A percentile compares a stretch with the other conserved stretches of the same genome.
phyloP scores from a whole-genome alignment of 2,888 invertebrate species.

The Clepsis dumicolana region DNA sequence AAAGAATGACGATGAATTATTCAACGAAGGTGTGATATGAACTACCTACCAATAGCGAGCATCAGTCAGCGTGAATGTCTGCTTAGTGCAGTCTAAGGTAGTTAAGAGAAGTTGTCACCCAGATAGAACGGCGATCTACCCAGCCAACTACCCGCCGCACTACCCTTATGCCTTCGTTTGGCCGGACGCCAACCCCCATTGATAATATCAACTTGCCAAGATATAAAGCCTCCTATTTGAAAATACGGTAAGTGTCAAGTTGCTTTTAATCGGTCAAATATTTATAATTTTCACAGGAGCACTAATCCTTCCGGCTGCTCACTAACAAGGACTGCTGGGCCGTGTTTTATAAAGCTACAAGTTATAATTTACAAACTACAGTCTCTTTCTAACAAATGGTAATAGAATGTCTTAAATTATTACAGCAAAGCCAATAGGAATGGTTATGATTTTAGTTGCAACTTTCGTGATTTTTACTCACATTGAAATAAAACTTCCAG shows the following conservation, averaged over 20 bases:
- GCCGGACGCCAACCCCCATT: slow-evolving; percentile 67
- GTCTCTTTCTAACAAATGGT: no score
- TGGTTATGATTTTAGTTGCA: no score
- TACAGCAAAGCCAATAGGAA: no score
- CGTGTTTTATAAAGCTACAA: no score
- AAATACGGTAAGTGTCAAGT: slow-evolving; percentile 58
- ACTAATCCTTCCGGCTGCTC: no score
- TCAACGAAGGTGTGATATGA: no score
- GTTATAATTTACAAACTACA: no score
- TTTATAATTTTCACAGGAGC: not conserved
- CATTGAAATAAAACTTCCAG: no score
- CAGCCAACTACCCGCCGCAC: not conserved
- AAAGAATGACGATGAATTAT: no score
- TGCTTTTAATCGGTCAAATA: slow-evolving; percentile 51
- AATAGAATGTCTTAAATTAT: no score
- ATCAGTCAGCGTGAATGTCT: not conserved
- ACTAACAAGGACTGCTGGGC: no score
- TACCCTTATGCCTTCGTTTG: slow-evolving; percentile 57
- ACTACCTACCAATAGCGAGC: not conserved
- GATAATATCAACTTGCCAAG: slow-evolving; percentile 70
- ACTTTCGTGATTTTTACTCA: no score
- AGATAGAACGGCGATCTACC: not conserved
- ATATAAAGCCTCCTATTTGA: slow-evolving; percentile 66
- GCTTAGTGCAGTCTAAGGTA: not conserved
- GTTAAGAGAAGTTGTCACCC: not conserved